phyloP scores from a whole-genome alignment of 2,888 invertebrate species.

The Synanthedon tipuliformis region DNA sequence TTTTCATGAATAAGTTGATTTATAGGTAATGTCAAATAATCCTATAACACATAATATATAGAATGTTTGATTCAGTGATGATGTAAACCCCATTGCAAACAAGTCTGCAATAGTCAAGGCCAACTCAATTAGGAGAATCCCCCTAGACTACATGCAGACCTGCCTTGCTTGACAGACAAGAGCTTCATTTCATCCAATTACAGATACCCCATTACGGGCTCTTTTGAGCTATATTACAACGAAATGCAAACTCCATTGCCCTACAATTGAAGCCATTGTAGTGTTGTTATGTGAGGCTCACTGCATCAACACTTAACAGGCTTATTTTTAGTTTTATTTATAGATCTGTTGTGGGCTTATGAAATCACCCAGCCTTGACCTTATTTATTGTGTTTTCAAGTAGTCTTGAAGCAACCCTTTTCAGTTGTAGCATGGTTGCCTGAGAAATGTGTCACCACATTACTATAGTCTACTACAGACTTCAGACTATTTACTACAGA shows the following conservation, averaged over 20 bases:
- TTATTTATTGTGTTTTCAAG: not conserved
- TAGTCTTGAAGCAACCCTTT: too few species aligned
- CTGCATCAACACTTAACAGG: slow-evolving; percentile 17
- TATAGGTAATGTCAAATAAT: too few species aligned
- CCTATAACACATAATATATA: too few species aligned
- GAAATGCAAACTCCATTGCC: not conserved
- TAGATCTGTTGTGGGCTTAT: slow-evolving; percentile 11
- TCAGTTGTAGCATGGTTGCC: too few species aligned
- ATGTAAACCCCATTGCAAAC: too few species aligned
- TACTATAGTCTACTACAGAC: too few species aligned
- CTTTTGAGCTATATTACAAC: not conserved
- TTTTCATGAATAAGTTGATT: too few species aligned
- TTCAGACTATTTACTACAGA: too few species aligned
- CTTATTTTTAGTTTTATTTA: slow-evolving; percentile 26
- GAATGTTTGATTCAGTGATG: too few species aligned
- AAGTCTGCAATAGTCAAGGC: not conserved
- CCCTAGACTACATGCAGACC: not conserved
- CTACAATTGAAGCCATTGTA: not conserved
- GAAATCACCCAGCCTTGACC: too few species aligned
- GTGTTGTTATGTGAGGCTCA: not conserved
- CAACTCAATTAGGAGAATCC: not conserved
- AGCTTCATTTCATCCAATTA: not conserved
- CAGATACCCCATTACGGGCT: not conserved
- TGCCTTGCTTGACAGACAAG: not conserved
- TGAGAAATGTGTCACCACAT: too few species aligned